A percentile compares a stretch with the other conserved stretches of the same genome.
Conservation (phyloP, 2,113 vertebrate genomes). For the Tursiops truncatus region DNA sequence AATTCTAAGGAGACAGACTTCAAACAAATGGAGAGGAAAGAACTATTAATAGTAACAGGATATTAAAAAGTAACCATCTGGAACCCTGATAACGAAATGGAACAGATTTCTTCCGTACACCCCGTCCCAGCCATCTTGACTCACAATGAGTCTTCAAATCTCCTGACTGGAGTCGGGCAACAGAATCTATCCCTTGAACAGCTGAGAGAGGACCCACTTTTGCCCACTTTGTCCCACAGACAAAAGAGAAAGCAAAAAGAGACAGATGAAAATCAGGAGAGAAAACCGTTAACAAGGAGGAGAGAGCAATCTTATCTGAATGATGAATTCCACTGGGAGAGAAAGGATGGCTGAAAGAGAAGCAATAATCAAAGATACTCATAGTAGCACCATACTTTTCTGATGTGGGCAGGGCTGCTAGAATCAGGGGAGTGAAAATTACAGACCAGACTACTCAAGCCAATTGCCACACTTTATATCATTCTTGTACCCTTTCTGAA, state of each 20-base stretch:
- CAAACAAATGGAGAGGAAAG: slow-evolving; percentile 33
- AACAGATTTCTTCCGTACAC: background rate
- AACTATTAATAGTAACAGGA: slow-evolving; percentile 18
- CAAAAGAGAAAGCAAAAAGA: background rate
- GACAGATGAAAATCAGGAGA: background rate
- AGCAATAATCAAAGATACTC: background rate
- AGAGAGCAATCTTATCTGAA: background rate
- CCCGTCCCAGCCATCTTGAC: background rate
- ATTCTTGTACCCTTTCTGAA: background rate
- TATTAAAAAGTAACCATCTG: slow-evolving; percentile 22
- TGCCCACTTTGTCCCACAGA: background rate
- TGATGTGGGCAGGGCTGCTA: background rate
- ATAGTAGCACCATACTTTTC: fast-evolving
- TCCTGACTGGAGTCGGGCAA: background rate
- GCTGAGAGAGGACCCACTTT: background rate
- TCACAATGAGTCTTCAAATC: background rate
- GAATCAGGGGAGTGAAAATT: background rate
- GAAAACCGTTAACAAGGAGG: background rate
- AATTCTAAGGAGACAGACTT: slow-evolving; percentile 47
- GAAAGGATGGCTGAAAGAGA: background rate
- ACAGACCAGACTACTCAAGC: too few relatives aligned
- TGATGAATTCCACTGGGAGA: background rate
- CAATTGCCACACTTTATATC: background rate
- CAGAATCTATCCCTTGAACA: background rate
- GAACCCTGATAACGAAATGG: background rate